phyloP scores from a whole-genome alignment of 2,888 invertebrate genomes.

The Brassicogethes aeneus region DNA sequence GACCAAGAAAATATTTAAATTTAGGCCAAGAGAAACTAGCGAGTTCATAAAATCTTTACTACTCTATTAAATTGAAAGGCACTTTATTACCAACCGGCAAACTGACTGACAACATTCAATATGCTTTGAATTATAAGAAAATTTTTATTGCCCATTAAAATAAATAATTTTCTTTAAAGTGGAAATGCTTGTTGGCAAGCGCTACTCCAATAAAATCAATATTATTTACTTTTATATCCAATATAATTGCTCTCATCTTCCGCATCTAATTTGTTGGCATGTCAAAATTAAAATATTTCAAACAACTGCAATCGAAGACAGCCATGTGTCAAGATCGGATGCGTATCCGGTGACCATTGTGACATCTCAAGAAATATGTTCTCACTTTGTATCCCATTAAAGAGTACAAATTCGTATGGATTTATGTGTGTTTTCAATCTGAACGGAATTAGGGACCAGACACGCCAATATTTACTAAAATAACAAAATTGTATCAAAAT shows the following conservation, averaged over 20 bases:
- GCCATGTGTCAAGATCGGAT: constrained; percentile 30
- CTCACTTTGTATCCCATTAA: constrained; percentile 39
- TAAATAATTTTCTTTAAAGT: too few relatives aligned
- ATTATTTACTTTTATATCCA: too few relatives aligned
- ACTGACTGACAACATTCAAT: too few relatives aligned
- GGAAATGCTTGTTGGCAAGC: too few relatives aligned
- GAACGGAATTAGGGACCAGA: constrained; percentile 3
- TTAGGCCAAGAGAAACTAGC: too few relatives aligned
- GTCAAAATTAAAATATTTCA: constrained; percentile 34
- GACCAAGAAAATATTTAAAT: too few relatives aligned
- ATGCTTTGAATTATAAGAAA: too few relatives aligned
- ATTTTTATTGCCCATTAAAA: too few relatives aligned
- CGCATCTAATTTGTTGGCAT: constrained; percentile 23
- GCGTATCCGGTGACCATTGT: constrained; percentile 29
- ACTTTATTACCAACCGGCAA: too few relatives aligned
- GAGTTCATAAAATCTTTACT: too few relatives aligned
- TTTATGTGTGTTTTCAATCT: constrained; percentile 31
- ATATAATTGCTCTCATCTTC: constrained; percentile 5
- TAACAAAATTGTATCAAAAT: constrained; percentile 14
- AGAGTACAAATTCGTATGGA: constrained; percentile 31
- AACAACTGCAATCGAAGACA: constrained; percentile 29
- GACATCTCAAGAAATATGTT: constrained; percentile 33
- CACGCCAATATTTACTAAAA: constrained; percentile 4
- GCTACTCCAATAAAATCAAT: too few relatives aligned
- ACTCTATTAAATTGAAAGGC: too few relatives aligned